Base-by-base conservation (phyloP, 2,797 vertebrate genomes). In the Sebastes matsubarae region DNA sequence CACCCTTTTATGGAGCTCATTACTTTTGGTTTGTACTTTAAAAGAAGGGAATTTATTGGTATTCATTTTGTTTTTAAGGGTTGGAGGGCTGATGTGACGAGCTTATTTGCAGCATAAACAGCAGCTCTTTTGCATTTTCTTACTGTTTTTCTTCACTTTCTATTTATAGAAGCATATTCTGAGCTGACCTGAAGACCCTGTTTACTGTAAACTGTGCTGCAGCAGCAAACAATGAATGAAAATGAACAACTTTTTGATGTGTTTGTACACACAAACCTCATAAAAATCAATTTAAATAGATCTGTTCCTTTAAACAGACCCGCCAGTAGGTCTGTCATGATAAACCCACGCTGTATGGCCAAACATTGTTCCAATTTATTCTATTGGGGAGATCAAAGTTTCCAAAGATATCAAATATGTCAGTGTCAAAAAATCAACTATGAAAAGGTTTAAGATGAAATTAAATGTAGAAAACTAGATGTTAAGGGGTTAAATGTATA, bases 131-230 rank as follows among this genome's bases (percentile, higher is more conserved):
- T 46, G 14, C 27, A 36, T 20, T 58, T 68, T 29, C 22, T 16
- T 20, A 16, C n/a, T 0, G 6, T 5, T 52, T 71, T 34, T 8
- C 10, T 18, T 11, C 6, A n/a, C 3, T 69, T 36, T 54, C 25
- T 68, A 27, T 84, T 68, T 24, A 14, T 34, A 75, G 59, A 52
- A 27, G 11, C 11, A 22, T 5, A 42, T 60, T 64, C 12, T 50
- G 27, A 72, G 63, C 57, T 25, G 22, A 79, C 29, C 67, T 38
- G 29, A 65, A 34, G 34, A 68, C 16, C 54, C 8, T 64, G 72
- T 64, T 73, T 57, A 50, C 71, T 66, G 72, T 58, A 74, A 76
- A 67, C 68, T 54, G 63, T 38, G 34, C 73, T 58, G 60, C 69
- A 58, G 32, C 25, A 13, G 29, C 2, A 60, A 81, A 30, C 27